Evolutionary conservation across 2,113 vertebrate genomes (phyloP).

Genomic region (Gymnobelideus leadbeateri): DNA sequence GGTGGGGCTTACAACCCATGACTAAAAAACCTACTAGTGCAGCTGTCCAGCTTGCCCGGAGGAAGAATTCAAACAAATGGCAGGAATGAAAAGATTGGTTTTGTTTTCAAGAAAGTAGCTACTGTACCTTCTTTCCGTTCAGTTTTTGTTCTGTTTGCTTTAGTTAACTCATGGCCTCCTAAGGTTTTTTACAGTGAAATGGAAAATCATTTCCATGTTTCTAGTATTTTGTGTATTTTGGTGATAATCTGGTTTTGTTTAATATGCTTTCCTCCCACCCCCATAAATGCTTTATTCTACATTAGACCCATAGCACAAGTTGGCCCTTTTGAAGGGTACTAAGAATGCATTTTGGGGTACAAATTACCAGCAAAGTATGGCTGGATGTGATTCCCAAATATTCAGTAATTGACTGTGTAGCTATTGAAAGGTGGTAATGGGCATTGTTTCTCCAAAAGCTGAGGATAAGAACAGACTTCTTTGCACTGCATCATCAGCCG

Average conservation of each 20-base stretch:
- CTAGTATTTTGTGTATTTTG: slow-evolving; percentile 64
- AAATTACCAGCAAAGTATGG: slow-evolving; percentile 79
- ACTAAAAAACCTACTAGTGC: slow-evolving; percentile 91
- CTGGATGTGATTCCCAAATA: slow-evolving; percentile 84
- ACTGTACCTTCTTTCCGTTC: slow-evolving; percentile 84
- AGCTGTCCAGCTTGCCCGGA: slow-evolving; percentile 91
- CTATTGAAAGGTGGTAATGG: slow-evolving; percentile 85
- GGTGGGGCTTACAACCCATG: slow-evolving; percentile 92
- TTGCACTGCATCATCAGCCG: slow-evolving; percentile 87
- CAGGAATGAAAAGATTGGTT: slow-evolving; percentile 87
- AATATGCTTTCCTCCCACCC: neutral
- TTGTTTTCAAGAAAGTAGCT: slow-evolving; percentile 89
- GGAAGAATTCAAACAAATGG: slow-evolving; percentile 91
- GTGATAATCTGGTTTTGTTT: slow-evolving; percentile 68
- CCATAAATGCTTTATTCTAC: slow-evolving; percentile 73
- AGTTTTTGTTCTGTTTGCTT: slow-evolving; percentile 73
- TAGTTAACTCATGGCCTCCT: slow-evolving; percentile 82
- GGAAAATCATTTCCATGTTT: slow-evolving; percentile 75
- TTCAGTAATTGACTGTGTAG: slow-evolving; percentile 81
- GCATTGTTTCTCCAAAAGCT: slow-evolving; percentile 81
- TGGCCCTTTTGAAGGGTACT: slow-evolving; percentile 71
- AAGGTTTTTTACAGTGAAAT: slow-evolving; percentile 78
- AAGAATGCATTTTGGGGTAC: slow-evolving; percentile 47
- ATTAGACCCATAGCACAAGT: slow-evolving; percentile 67
- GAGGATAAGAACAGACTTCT: slow-evolving; percentile 87